Evolutionary conservation across 2,113 vertebrate species (phyloP).

Genomic region (Megaceryle maxima): DNA sequence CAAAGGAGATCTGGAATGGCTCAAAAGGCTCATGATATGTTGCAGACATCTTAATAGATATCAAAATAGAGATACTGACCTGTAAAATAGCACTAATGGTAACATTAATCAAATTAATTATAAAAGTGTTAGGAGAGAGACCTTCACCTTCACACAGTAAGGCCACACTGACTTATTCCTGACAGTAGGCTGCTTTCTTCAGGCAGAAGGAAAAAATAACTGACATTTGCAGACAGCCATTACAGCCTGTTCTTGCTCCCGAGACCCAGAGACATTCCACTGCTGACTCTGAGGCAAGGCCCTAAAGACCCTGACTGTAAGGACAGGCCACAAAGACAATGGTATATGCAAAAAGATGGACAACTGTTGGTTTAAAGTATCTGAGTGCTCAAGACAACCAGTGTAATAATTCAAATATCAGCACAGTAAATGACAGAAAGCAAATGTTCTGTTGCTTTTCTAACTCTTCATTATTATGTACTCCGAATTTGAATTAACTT

Average conservation of each 20-base stretch:
- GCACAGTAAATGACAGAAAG: neutral
- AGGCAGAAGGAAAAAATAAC: neutral
- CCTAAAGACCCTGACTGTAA: neutral
- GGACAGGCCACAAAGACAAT: neutral
- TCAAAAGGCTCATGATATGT: neutral
- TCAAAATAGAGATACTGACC: neutral
- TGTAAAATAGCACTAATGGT: neutral
- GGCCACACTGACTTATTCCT: neutral
- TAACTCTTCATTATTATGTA: neutral
- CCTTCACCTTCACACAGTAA: neutral
- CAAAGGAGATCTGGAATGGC: neutral
- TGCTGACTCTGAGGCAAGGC: neutral
- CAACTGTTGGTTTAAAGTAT: neutral
- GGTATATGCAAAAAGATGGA: neutral
- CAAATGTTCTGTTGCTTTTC: neutral
- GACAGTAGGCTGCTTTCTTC: neutral
- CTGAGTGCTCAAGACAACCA: neutral
- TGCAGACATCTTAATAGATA: neutral
- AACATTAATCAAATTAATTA: neutral
- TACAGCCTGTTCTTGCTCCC: neutral
- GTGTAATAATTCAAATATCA: neutral
- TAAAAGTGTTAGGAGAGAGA: neutral
- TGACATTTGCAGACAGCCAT: neutral
- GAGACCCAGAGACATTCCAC: neutral
- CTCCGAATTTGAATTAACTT: constrained; percentile 66